phyloP scores from a whole-genome alignment of 2,113 vertebrate genomes.

The Bos taurus region ARS-UCD2.0 NC_037347.1:15565001-15565500 shows the following conservation, averaged over 20 bases:
- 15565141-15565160: background rate
- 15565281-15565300: background rate
- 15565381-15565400: too few species aligned
- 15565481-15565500: too few species aligned
- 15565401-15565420: too few species aligned
- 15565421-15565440: too few species aligned
- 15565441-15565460: too few species aligned
- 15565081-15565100: background rate
- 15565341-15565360: rapidly evolving
- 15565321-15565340: background rate
- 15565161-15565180: background rate
- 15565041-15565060: background rate
- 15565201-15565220: background rate
- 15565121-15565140: background rate
- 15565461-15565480: too few species aligned
- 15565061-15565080: background rate
- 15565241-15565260: background rate
- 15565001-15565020: background rate
- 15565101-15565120: background rate
- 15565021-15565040: background rate
- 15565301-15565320: background rate
- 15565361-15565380: rapidly evolving
- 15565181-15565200: background rate
- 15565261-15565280: background rate
- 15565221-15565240: background rate